Evolutionary conservation across 2,797 vertebrate species (phyloP).

Genomic region (Sarcoramphus papa): DNA sequence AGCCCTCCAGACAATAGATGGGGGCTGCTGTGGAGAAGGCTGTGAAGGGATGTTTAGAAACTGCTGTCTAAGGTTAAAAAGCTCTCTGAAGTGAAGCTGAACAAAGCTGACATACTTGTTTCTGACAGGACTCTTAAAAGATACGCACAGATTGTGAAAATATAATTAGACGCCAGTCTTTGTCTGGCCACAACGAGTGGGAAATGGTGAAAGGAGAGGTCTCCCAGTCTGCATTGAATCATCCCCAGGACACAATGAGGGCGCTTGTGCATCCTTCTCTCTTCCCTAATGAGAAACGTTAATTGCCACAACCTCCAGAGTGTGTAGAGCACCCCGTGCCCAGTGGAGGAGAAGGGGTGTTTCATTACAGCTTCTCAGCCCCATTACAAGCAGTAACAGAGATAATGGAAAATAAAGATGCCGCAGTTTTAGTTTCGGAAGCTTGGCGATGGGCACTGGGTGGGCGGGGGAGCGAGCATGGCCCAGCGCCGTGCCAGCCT

Average conservation of each 20-base stretch:
- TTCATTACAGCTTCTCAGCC: slow-evolving; percentile 71
- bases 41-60: slow-evolving; percentile 61
- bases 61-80: slow-evolving; percentile 67
- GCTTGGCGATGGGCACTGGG: neutral
- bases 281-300: slow-evolving; percentile 73
- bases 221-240: slow-evolving; percentile 64
- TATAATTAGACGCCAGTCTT: slow-evolving; percentile 70
- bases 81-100: slow-evolving; percentile 67
- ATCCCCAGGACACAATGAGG: slow-evolving; percentile 56
- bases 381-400: slow-evolving; percentile 76
- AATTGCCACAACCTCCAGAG: slow-evolving; percentile 76
- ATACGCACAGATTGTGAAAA: slow-evolving; percentile 69
- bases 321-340: slow-evolving; percentile 67
- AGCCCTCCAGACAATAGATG: neutral
- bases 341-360: slow-evolving; percentile 60
- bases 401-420: slow-evolving; percentile 68
- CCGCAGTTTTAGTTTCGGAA: neutral
- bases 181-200: slow-evolving; percentile 70
- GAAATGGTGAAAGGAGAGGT: slow-evolving; percentile 68
- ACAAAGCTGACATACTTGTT: slow-evolving; percentile 65
- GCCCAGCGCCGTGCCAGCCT: neutral
- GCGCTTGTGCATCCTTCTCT: slow-evolving; percentile 63
- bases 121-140: slow-evolving; percentile 64
- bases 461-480: rapidly evolving
- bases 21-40: neutral